Conservation (phyloP, 2,113 vertebrate species). For the Upupa epops region DNA sequence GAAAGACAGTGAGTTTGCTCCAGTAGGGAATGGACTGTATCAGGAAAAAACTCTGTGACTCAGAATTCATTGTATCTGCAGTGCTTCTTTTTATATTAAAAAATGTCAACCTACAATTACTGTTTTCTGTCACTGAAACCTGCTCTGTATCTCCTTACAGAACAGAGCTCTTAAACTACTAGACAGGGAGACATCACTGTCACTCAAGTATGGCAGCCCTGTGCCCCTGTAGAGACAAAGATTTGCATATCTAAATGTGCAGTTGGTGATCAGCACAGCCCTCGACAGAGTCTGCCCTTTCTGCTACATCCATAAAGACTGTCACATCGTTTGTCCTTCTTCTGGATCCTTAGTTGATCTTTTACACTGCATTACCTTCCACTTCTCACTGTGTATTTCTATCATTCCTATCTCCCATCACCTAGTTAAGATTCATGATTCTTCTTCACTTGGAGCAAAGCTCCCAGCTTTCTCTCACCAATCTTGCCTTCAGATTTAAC, state of each 20-base stretch:
- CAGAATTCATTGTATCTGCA: background rate
- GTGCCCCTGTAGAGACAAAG: background rate
- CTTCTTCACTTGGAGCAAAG: background rate
- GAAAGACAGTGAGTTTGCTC: background rate
- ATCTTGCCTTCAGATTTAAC: background rate
- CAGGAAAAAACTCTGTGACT: background rate
- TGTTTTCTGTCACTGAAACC: background rate
- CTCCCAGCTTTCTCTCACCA: background rate
- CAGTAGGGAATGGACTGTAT: background rate
- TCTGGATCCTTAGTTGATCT: background rate
- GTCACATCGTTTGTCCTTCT: background rate
- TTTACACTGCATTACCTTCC: background rate
- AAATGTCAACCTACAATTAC: background rate
- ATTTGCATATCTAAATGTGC: background rate
- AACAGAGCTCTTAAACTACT: background rate
- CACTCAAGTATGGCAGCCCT: accelerated
- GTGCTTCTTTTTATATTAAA: background rate
- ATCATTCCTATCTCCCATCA: background rate
- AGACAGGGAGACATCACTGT: background rate
- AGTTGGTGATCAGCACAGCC: background rate
- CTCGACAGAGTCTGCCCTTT: background rate
- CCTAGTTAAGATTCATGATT: background rate
- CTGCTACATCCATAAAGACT: background rate
- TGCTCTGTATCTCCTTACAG: background rate
- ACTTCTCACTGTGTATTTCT: background rate